A percentile compares a stretch with the other conserved stretches of the same genome.
Conservation (phyloP, 2,888 invertebrate genomes). For the Criorhina ranunculi region DNA sequence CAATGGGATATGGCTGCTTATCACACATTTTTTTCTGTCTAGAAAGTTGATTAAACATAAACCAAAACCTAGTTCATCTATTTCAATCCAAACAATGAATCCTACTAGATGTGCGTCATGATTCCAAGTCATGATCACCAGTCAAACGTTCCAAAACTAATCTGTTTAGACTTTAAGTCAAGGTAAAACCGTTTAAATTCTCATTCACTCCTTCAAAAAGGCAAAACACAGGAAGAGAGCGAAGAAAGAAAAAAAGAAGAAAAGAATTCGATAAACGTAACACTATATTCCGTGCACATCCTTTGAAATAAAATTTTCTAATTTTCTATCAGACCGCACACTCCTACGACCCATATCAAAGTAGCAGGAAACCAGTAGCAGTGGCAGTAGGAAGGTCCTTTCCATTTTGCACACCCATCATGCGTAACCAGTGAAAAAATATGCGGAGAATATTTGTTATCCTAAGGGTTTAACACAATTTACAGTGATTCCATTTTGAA, state of each 20-base stretch:
- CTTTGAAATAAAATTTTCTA: conserved; percentile 66
- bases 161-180: too few relatives aligned
- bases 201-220: background rate
- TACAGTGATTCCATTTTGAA: conserved; percentile 74
- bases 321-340: conserved; percentile 71
- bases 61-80: too few relatives aligned
- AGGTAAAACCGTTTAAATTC: too few relatives aligned
- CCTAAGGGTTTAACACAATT: conserved; percentile 71
- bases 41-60: too few relatives aligned
- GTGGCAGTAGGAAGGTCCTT: conserved; percentile 18
- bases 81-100: too few relatives aligned
- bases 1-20: too few relatives aligned
- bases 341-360: conserved; percentile 42
- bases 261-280: conserved; percentile 2
- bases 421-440: conserved; percentile 73
- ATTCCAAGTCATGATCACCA: too few relatives aligned
- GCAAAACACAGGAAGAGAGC: too few relatives aligned
- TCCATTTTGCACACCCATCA: conserved; percentile 64
- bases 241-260: background rate
- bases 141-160: too few relatives aligned
- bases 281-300: conserved; percentile 53
- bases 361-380: background rate
- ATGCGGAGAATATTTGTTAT: conserved; percentile 71
- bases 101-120: too few relatives aligned
- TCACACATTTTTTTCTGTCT: too few relatives aligned